Base-by-base conservation (phyloP, 1,140 invertebrate genomes). In the Hypothenemus hampei region DNA sequence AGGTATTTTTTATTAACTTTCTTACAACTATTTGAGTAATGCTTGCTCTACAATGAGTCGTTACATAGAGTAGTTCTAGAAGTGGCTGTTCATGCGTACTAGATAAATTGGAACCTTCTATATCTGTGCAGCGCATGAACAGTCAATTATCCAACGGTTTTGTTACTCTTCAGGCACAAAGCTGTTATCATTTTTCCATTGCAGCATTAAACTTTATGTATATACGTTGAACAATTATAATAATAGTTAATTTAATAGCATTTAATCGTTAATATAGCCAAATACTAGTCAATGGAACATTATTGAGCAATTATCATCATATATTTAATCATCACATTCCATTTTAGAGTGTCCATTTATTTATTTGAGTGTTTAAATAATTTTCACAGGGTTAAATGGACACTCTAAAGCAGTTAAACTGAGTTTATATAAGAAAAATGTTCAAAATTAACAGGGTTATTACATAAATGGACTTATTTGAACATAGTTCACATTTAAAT, bases 241-340 rank as follows among this genome's bases (percentile, higher is more conserved):
- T 31, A 31, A 26, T 46, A 22, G 8, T 0, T 20, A 24, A 29
- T 18, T 18, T 46, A 15, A 10, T 31, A 33, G 26, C 16, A 13
- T 46, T 46, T 11, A 16, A 3, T 16, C 26, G 15, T 21, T 8
- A 43, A 3, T n/a, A 21, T 23, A 43, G 40, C 40, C 40, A 11
- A 43, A 43, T 23, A n/a, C 40, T 43, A 43, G 40, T 43, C 40
- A 37, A 37, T 7, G 11, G 16, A 43, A 43, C 40, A 22, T 21
- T 23, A n/a, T 43, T 43, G 21, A 10, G 11, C 11, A 18, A 4
- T 7, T 43, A 43, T 21, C 40, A 43, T 43, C 40, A 43, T 21
- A 43, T 20, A 8, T 13, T n/a, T 43, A 43, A n/a, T 21, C 3
- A 23, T 5, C 8, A 11, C 20, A n/a, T 8, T 15, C 6, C n/a